phyloP scores from a whole-genome alignment of 2,888 invertebrate species.

The Eristalinus sepulchralis region DNA sequence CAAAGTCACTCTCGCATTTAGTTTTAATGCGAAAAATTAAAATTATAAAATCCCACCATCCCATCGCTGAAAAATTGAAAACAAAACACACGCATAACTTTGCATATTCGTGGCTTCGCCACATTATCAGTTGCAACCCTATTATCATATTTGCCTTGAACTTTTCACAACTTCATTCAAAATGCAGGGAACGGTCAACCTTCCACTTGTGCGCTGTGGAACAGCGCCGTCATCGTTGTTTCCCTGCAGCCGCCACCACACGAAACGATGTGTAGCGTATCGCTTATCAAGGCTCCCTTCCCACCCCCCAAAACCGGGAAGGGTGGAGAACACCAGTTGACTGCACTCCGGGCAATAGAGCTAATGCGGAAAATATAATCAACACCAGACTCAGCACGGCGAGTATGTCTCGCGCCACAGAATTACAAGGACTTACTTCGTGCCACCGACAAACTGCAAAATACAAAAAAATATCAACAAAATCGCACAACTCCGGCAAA shows the following conservation, averaged over 20 bases:
- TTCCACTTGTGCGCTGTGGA: constrained; percentile 27
- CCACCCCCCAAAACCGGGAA: background rate
- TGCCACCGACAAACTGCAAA: constrained; percentile 5
- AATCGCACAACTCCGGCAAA: constrained; percentile 23
- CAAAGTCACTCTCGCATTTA: background rate
- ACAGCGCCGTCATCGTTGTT: constrained; percentile 31
- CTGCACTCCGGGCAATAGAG: constrained; percentile 58
- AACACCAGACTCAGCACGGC: constrained; percentile 45
- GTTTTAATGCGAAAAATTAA: background rate
- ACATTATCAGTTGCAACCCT: background rate
- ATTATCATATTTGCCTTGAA: constrained; percentile 7
- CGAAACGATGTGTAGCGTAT: background rate
- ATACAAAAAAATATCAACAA: constrained; percentile 15
- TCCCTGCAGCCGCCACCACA: constrained; percentile 6
- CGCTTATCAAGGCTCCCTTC: constrained; percentile 40
- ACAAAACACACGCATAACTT: background rate
- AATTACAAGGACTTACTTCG: constrained; percentile 50
- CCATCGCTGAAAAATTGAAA: background rate
- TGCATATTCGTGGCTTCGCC: background rate
- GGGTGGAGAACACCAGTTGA: constrained; percentile 50
- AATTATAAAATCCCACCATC: background rate
- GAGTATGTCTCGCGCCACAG: constrained; percentile 39
- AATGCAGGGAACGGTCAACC: background rate
- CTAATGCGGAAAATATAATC: constrained; percentile 51
- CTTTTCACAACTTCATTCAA: constrained; percentile 10